These are phyloP conservation scores for Crypturellus tataupa DNA, from an alignment of 2,797 vertebrate species.

Conservation along the genomic window DNA sequence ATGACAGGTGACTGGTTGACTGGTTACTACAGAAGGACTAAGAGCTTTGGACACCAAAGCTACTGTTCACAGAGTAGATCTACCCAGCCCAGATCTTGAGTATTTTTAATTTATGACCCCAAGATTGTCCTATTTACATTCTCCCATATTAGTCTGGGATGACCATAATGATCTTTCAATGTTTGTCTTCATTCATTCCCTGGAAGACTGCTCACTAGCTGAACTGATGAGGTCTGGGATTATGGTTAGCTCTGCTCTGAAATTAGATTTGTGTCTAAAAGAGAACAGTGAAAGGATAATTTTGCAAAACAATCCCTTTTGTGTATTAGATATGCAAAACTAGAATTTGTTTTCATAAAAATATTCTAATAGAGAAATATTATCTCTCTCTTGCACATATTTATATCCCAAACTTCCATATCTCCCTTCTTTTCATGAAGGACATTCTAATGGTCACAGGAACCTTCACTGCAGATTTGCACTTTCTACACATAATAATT, in stretches of 20 bases:
- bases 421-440: background rate
- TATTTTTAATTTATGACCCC: background rate
- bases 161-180: background rate
- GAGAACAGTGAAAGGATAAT: background rate
- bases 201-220: background rate
- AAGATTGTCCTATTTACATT: background rate
- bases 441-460: background rate
- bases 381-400: background rate
- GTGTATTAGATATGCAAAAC: background rate
- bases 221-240: background rate
- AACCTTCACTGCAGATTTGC: background rate
- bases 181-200: background rate
- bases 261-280: background rate
- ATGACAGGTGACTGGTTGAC: background rate
- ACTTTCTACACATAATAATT: background rate
- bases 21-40: background rate
- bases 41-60: no score
- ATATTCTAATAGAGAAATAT: background rate
- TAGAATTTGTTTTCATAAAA: background rate
- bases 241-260: background rate
- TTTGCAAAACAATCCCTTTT: background rate
- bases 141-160: background rate
- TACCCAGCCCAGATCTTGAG: background rate
- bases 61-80: background rate
- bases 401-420: background rate